Evolutionary conservation across 2,797 vertebrate genomes (phyloP), one percentile per base, ranked within the genome.

Genomic region (Tenualosa ilisha): DNA sequence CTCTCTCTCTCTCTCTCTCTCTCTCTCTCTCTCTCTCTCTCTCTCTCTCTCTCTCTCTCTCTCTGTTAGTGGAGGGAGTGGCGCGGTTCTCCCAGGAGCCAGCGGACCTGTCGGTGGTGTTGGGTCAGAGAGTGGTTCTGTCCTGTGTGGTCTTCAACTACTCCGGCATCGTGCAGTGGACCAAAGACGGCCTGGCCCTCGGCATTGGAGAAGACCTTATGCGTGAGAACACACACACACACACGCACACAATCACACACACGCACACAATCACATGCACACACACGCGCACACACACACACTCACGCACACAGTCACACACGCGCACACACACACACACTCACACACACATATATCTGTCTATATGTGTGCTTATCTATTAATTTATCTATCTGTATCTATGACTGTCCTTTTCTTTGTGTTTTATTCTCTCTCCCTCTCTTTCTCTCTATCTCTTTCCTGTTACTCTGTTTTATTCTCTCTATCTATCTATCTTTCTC

Each of bases 111-210:
- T 97, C 97, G 0, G 98, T 99, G 94, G 97, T 98, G 87, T 96
- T 97, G 3, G 97, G 97, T 65, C 97, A 97, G 92, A 94, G 93
- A 89, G 97, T 96, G 0, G 93, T 98, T 85, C 95, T 98, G 83
- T 96, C 96, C 91, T 99, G 98, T 0, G 96, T 98, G 86, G 96
- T 99, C 89, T 97, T 97, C 91, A 99, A 99, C 91, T 99, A 99
- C 93, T 97, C 98, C 0, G 98, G 98, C 81, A 99, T 99, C 49
- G 97, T 99, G 90, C 98, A 99, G 92, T 99, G 98, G 98, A 99
- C 98, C 95, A 99, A 99, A 92, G 98, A 99, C 59, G 98, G 98
- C 50, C 94, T 99, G 83, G 98, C 98, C 5, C 95, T 98, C 91
- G 98, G 97, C 81, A 97, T 98, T 90, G 97, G 97, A 61, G 97